Evolutionary conservation across 92 coral and sea anemone species (phyloP).

Genomic region (Porites divaricata): DNA sequence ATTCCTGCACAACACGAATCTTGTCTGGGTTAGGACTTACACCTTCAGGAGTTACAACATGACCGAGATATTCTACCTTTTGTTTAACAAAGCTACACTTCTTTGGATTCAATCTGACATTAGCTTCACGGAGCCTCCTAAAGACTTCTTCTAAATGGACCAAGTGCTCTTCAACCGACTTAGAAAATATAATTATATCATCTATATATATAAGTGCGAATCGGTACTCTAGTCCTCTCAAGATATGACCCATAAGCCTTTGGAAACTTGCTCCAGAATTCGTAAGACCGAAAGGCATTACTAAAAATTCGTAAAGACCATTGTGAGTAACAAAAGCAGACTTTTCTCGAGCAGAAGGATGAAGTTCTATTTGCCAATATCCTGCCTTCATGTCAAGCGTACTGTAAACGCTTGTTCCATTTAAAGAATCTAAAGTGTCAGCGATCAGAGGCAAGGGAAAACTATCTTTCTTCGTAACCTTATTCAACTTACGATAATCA

Average conservation of each 20-base stretch:
- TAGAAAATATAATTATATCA: constrained; percentile 42
- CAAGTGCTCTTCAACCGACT: constrained; percentile 34
- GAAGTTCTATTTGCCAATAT: too few relatives aligned
- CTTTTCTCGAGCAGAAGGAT: too few relatives aligned
- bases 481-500: constrained; percentile 1
- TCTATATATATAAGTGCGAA: constrained; percentile 27
- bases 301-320: constrained; percentile 29
- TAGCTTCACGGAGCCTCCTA: constrained; percentile 46
- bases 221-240: neutral
- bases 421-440: too few relatives aligned
- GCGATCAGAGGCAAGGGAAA: too few relatives aligned
- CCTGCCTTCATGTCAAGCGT: too few relatives aligned
- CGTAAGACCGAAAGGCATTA: constrained; percentile 24
- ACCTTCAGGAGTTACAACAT: constrained; percentile 1
- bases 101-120: constrained; percentile 60
- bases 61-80: neutral
- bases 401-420: too few relatives aligned
- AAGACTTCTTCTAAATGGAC: constrained; percentile 58
- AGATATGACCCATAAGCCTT: constrained; percentile 18
- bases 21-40: constrained; percentile 25
- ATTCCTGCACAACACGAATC: constrained; percentile 23
- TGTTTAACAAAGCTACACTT: constrained; percentile 55
- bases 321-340: neutral
- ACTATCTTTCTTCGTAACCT: constrained; percentile 27
- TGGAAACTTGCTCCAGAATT: constrained; percentile 32